Evolutionary conservation across 2,113 vertebrate species (phyloP).

Genomic region (Odontesthes bonariensis): DNA sequence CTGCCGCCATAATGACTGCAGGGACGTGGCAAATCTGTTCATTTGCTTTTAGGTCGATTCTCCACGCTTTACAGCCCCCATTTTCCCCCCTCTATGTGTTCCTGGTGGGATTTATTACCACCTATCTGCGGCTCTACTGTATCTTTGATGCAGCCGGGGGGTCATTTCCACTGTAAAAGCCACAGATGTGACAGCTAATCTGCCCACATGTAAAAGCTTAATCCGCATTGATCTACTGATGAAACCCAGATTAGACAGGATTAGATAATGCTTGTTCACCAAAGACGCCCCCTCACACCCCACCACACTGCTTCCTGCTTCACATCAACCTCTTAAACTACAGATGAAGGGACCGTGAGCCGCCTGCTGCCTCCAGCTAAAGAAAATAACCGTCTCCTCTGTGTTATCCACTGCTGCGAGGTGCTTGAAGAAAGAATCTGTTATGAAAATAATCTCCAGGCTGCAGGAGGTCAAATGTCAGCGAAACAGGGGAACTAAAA

Average conservation of each 20-base stretch:
- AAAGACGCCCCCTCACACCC: not conserved
- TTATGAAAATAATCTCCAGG: too few species aligned
- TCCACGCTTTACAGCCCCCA: conserved; percentile 41
- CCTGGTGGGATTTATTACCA: conserved; percentile 40
- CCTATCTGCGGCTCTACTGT: conserved; percentile 25
- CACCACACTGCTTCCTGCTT: not conserved
- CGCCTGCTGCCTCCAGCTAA: not conserved
- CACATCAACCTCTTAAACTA: conserved; percentile 5
- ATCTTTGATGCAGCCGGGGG: conserved; percentile 16
- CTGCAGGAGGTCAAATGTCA: too few species aligned
- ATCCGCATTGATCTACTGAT: conserved; percentile 64
- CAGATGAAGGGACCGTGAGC: conserved; percentile 1
- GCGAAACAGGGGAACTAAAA: too few species aligned
- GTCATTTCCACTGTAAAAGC: conserved; percentile 43
- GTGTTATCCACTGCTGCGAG: not conserved
- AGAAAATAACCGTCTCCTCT: not conserved
- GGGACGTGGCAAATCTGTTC: conserved; percentile 28
- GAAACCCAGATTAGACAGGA: conserved; percentile 58
- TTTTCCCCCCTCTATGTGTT: conserved; percentile 40
- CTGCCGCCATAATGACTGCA: conserved; percentile 38
- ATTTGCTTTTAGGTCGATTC: conserved; percentile 53
- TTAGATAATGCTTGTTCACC: conserved; percentile 56
- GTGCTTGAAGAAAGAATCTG: too few species aligned
- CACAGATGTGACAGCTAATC: conserved; percentile 47
- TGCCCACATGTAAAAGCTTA: conserved; percentile 54